A percentile compares a stretch with the other conserved stretches of the same genome.
These are phyloP conservation scores for Leucophora obtusa DNA, from an alignment of 2,888 invertebrate species.

Conservation along the genomic window DNA sequence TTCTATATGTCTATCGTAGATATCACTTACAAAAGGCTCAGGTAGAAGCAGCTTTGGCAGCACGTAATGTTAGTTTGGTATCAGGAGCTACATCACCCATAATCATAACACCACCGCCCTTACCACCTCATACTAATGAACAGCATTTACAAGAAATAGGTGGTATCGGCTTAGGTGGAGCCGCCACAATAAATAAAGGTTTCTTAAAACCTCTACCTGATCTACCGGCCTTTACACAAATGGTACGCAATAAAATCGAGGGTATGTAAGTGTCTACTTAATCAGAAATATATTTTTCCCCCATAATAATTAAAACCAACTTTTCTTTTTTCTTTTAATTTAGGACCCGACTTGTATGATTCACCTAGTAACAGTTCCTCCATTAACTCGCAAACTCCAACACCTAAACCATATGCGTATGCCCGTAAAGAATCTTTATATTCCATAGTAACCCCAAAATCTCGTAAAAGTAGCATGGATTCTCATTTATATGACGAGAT, in stretches of 20 bases:
- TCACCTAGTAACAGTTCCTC: slow-evolving; percentile 77
- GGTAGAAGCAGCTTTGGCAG: slow-evolving; percentile 68
- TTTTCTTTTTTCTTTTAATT: neutral
- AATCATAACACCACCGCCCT: slow-evolving; percentile 54
- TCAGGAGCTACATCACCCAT: slow-evolving; percentile 36
- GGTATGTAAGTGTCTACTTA: slow-evolving; percentile 75
- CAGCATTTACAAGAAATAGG: slow-evolving; percentile 56
- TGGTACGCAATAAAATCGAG: slow-evolving; percentile 73
- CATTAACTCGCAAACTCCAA: slow-evolving; percentile 65
- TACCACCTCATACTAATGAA: slow-evolving; percentile 48
- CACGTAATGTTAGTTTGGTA: slow-evolving; percentile 54
- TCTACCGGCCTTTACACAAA: slow-evolving; percentile 72
- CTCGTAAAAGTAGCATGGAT: slow-evolving; percentile 76
- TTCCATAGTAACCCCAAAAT: slow-evolving; percentile 75
- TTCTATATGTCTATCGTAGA: slow-evolving; percentile 74
- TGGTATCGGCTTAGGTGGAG: slow-evolving; percentile 27
- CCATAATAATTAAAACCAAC: neutral
- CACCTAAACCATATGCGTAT: slow-evolving; percentile 72
- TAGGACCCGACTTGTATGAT: slow-evolving; percentile 76
- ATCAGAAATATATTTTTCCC: neutral
- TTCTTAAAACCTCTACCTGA: slow-evolving; percentile 76
- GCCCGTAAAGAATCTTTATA: slow-evolving; percentile 76
- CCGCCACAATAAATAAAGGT: slow-evolving; percentile 68
- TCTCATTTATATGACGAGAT: slow-evolving; percentile 78
- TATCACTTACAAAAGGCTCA: slow-evolving; percentile 71